A percentile compares a stretch with the other conserved stretches of the same genome.
phyloP scores from a whole-genome alignment of 1,140 invertebrate genomes.

The Conus ventricosus region DNA sequence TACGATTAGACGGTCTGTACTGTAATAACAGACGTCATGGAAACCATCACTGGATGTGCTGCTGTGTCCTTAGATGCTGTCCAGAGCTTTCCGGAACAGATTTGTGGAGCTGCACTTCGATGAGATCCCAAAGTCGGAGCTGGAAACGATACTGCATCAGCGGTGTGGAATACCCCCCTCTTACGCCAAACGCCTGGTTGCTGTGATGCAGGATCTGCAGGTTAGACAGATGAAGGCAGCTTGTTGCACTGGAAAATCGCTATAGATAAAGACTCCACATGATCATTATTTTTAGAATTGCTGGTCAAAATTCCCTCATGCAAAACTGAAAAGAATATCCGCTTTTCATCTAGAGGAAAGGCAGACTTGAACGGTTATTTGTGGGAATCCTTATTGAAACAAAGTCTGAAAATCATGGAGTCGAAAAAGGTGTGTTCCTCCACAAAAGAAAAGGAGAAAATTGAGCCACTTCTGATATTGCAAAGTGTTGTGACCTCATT shows the following conservation, averaged over 20 bases:
- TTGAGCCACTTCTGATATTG: too few species aligned
- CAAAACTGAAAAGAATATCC: not conserved
- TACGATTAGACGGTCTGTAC: too few species aligned
- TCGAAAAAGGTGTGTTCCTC: too few species aligned
- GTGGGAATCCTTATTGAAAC: too few species aligned
- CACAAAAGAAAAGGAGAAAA: too few species aligned
- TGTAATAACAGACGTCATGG: too few species aligned
- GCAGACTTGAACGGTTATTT: too few species aligned
- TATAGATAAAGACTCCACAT: not conserved
- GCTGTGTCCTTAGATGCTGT: slow-evolving; percentile 80
- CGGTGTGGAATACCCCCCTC: slow-evolving; percentile 90
- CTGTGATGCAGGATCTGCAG: slow-evolving; percentile 93
- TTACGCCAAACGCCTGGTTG: slow-evolving; percentile 94
- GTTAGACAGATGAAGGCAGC: slow-evolving; percentile 51
- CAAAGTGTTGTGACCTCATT: too few species aligned
- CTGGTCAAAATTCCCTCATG: not conserved
- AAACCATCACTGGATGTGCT: too few species aligned
- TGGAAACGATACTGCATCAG: slow-evolving; percentile 92
- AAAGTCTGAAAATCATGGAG: too few species aligned
- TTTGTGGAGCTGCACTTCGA: slow-evolving; percentile 99
- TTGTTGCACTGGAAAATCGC: not conserved
- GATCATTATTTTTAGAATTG: not conserved
- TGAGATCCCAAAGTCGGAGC: slow-evolving; percentile 91
- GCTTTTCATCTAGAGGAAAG: too few species aligned
- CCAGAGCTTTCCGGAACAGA: slow-evolving; percentile 96